Base-by-base conservation (phyloP, 2,797 vertebrate species). In the Acrocephalus scirpaceus region DNA sequence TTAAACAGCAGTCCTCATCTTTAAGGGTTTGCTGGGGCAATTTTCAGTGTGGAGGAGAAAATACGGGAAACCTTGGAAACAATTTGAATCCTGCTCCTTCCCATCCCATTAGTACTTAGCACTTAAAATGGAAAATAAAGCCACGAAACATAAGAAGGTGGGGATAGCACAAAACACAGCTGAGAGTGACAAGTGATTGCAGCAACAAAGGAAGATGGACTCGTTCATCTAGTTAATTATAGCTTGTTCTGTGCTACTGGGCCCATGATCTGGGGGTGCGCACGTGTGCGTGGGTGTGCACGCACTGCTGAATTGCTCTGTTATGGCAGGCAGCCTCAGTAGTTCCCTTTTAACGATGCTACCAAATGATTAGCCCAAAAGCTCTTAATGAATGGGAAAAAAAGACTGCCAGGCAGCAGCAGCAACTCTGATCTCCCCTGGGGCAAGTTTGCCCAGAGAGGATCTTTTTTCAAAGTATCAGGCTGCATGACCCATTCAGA, bases 191-290 rank as follows among this genome's bases (percentile, higher is more conserved):
- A 95, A 92, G 30, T 61, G 71, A 92, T 15, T 85, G 81, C 77
- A 67, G 86, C 34, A 73, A 74, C 71, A 87, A 95, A 93, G 67
- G 76, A 92, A 57, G 71, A 94, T 85, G 71, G 91, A 83, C 87
- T 96, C 62, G 45, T 77, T 91, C 86, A 94, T 95, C 78, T 67
- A 73, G 71, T 92, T 97, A 97, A 96, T 96, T 95, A 94, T 30
- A 93, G 91, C 75, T 54, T 94, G 58, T 73, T 80, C 90, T 7
- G 0, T n/a, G 54, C 51, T 50, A 56, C 42, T 82, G 73, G 81
- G 72, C 77, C 80, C 38, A 58, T 77, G 92, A 69, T 93, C 38
- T 26, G 53, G 45, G 90, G 54, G 32, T 5, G 62, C 1, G 19
- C 71, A 85, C 6, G 1, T 70, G 90, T 64, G 76, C 1, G 12